Evolutionary conservation across 2,888 invertebrate genomes (phyloP), one percentile per base, ranked within the genome.

Genomic region (Drosophila neotestacea): DNA sequence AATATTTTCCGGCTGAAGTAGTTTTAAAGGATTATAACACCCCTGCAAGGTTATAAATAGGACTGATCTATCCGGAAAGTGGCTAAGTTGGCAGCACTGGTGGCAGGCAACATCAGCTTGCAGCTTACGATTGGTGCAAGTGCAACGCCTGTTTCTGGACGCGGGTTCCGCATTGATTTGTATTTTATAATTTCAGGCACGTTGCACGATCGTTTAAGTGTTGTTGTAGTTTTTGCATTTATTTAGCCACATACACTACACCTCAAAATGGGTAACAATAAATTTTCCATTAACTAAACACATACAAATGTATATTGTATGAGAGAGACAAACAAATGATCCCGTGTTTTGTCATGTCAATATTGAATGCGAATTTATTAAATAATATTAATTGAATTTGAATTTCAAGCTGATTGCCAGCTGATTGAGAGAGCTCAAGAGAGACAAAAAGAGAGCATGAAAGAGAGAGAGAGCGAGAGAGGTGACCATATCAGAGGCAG

Each of bases 101-200:
- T 22, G 22, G 22, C 22, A 22, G 56, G 46, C 81, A 72, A 22
- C 50, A 36, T 27, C 71, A 54, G 34, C 48, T 54, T 27, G 50
- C 38, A 36, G 44, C 41, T 34, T 22, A 32, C 30, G 30, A n/a
- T 30, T 46, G 44, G 34, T 56, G 80, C 81, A 78, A 80, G 78
- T 78, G 81, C 81, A 78, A 39, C 73, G 80, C 59, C 72, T 59
- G 39, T 76, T 65, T 66, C 38, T 60, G 61, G 54, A 42, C 52
- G 65, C 62, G 56, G 60, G 88, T 85, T 85, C 84, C 89, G 85
- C 83, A 70, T 89, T 85, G 77, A 77, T 73, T 87, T 85, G 77
- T 74, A 85, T 85, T 85, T 85, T 87, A 74, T 81, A 79, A 85
- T 85, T 85, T 85, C 88, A 85, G 72, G 80, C 85, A 85, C 85